A percentile compares a stretch with the other conserved stretches of the same genome.
Evolutionary conservation across 2,888 invertebrate species (phyloP).

Genomic region (Drosophila villosipedis): DNA sequence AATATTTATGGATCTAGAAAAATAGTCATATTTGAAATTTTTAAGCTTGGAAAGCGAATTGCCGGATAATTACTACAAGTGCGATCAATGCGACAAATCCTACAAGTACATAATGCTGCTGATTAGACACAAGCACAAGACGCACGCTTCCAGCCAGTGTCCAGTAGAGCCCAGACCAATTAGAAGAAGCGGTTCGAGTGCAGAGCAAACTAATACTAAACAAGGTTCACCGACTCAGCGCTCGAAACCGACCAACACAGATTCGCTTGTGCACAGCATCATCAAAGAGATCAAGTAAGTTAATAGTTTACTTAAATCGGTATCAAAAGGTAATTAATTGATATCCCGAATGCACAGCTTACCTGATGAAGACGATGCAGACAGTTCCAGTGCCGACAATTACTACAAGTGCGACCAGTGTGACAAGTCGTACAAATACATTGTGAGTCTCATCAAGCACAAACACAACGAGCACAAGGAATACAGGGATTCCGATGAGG

Average conservation of each 20-base stretch:
- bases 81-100: constrained; percentile 65
- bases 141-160: constrained; percentile 45
- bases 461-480: constrained; percentile 51
- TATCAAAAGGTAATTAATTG: background rate
- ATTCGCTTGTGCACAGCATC: constrained; percentile 62
- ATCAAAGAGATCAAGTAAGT: constrained; percentile 59
- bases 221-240: constrained; percentile 9
- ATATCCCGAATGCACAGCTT: constrained; percentile 22
- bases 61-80: constrained; percentile 58
- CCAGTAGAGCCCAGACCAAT: constrained; percentile 28
- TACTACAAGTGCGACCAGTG: constrained; percentile 71
- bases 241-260: constrained; percentile 37
- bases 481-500: constrained; percentile 47
- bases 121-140: constrained; percentile 57
- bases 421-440: constrained; percentile 62
- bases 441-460: constrained; percentile 69
- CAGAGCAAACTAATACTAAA: constrained; percentile 1
- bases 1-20: background rate
- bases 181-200: background rate
- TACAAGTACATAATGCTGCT: constrained; percentile 64
- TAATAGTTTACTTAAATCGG: background rate
- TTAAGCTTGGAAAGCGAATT: constrained; percentile 39
- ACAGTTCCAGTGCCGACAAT: constrained; percentile 44
- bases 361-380: constrained; percentile 60
- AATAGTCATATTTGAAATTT: background rate